Base-by-base conservation (phyloP, 2,888 invertebrate species). In the Gandaritis pyraliata region DNA sequence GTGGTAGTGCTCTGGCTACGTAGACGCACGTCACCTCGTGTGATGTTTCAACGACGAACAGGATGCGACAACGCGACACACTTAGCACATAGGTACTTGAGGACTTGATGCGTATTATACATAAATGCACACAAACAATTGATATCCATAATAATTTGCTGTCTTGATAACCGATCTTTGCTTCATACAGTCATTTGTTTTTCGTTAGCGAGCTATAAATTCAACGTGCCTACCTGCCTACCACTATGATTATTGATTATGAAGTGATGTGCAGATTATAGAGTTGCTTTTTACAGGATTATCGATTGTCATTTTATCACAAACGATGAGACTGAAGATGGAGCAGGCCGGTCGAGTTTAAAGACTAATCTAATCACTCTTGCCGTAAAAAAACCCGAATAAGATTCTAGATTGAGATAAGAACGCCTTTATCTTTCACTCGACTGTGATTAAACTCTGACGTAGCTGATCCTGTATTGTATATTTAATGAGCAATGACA, bases 11-110 rank as follows among this genome's bases (percentile, higher is more conserved):
- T 79, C 73, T 71, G 76, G 70, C 85, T 76, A 87, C 88, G 88
- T 84, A 76, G 83, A 68, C 73, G 70, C 81, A 74, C 82, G 80
- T 78, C 81, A 81, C 82, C 87, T 91, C 91, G 83, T 80, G 81
- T 85, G 90, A 90, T 89, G 82, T 86, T 90, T 90, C 90, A 88
- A 75, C 75, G 71, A 68, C 79, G 78, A 90, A 88, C 90, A 90
- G 90, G 90, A 90, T 90, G 85, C 87, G 81, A 77, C 82, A 81
- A 80, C 80, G 82, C 84, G 85, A 81, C 85, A 86, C 76, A 86
- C 83, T 81, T 83, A 72, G 61, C 59, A 58, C 50, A 62, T 51
- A n/a, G n/a, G n/a, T n/a, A n/a, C n/a, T n/a, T n/a, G n/a, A n/a
- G n/a, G n/a, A 59, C 38, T 55, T 47, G 58, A 59, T 66, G 64